Percentiles rank a stretch among this genome's conserved stretches.
These are phyloP conservation scores for Zaprionus lachaisei DNA, from an alignment of 1,140 invertebrate genomes.

Conservation along the genomic window DNA sequence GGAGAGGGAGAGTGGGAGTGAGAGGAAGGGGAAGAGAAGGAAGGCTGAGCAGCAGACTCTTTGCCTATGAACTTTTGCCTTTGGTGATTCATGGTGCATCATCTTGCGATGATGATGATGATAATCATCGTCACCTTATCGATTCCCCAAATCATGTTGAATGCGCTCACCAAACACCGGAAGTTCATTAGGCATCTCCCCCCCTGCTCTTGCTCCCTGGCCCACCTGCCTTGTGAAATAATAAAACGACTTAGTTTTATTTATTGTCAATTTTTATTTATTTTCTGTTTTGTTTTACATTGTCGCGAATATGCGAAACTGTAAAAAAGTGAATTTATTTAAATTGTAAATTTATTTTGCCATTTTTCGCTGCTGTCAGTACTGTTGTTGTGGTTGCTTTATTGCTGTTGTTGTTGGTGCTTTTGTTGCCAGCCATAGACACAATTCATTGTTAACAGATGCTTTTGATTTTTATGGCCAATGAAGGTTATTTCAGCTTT, in stretches of 20 bases:
- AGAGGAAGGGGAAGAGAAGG: not conserved
- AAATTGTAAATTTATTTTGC: constrained; percentile 69
- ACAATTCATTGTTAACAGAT: constrained; percentile 73
- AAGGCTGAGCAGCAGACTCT: not conserved
- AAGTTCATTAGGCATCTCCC: constrained; percentile 56
- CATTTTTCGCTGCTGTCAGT: constrained; percentile 26
- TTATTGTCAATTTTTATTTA: constrained; percentile 71
- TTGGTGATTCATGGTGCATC: constrained; percentile 38
- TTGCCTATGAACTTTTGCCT: constrained; percentile 30
- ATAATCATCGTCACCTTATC: constrained; percentile 1
- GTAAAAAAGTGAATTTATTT: constrained; percentile 80
- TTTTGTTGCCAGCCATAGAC: constrained; percentile 64
- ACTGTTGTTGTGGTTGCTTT: not conserved
- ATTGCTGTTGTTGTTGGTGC: constrained; percentile 27
- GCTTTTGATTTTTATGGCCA: constrained; percentile 79
- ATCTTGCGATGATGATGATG: not conserved
- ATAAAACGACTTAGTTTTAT: constrained; percentile 63
- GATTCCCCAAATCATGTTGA: constrained; percentile 9
- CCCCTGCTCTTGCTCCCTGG: not conserved
- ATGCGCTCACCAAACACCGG: constrained; percentile 59
- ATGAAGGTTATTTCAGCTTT: constrained; percentile 78
- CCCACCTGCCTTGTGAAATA: constrained; percentile 20
- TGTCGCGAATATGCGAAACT: constrained; percentile 75
- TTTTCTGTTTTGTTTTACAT: constrained; percentile 68
- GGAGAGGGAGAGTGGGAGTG: not conserved